Evolutionary conservation across 2,888 invertebrate genomes (phyloP).

Genomic region (Agrilus biguttatus): DNA sequence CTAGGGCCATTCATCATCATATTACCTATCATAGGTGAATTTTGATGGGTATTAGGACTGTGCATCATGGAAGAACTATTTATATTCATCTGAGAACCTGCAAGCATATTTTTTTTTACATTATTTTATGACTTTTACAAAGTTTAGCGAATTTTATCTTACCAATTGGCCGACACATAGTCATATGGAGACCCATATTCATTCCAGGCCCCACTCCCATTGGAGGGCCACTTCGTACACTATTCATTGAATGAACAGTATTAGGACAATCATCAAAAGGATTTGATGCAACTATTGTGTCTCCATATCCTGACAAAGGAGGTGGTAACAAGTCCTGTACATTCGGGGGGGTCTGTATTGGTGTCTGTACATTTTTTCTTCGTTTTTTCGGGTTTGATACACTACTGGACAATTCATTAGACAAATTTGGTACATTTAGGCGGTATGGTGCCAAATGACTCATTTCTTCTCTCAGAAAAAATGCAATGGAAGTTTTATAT

Average conservation of each 20-base stretch:
- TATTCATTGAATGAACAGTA: slow-evolving; percentile 26
- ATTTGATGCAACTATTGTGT: slow-evolving; percentile 87
- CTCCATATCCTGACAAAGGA: slow-evolving; percentile 79
- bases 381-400: slow-evolving; percentile 80
- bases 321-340: slow-evolving; percentile 74
- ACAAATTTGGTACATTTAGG: slow-evolving; percentile 28
- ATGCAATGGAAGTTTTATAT: too few species aligned
- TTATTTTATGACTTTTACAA: not conserved
- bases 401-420: slow-evolving; percentile 41
- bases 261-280: slow-evolving; percentile 85
- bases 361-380: slow-evolving; percentile 59
- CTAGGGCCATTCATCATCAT: slow-evolving; percentile 35
- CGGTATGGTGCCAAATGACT: slow-evolving; percentile 31
- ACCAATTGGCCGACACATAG: slow-evolving; percentile 50
- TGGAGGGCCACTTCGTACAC: slow-evolving; percentile 22
- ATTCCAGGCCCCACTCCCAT: slow-evolving; percentile 28
- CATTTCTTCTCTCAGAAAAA: slow-evolving; percentile 15
- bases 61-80: slow-evolving; percentile 30
- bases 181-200: slow-evolving; percentile 46
- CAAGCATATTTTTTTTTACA: slow-evolving; percentile 1
- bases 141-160: slow-evolving; percentile 6
- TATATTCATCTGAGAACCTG: slow-evolving; percentile 18
- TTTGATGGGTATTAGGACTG: slow-evolving; percentile 28
- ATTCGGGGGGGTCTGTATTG: slow-evolving; percentile 51
- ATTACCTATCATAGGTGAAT: slow-evolving; percentile 24